phyloP scores from a whole-genome alignment of 2,113 vertebrate species.

The Origma solitaria region DNA sequence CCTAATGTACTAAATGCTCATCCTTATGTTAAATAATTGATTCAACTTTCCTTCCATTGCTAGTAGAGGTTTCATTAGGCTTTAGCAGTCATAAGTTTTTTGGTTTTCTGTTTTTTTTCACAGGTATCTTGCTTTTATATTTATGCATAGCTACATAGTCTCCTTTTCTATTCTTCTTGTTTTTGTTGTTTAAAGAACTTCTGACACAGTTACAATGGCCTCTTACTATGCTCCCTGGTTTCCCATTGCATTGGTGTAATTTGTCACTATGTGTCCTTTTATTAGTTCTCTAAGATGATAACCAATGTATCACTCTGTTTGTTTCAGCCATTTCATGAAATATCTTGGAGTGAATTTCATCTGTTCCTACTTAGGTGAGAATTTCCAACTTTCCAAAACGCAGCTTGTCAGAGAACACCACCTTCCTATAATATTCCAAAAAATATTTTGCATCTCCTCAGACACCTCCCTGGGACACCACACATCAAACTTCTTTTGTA shows the following conservation, averaged over 20 bases:
- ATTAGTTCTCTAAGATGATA: neutral
- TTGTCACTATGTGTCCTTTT: neutral
- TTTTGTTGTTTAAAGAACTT: neutral
- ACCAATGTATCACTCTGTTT: neutral
- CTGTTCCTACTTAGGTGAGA: neutral
- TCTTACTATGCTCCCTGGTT: neutral
- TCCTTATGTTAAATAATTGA: neutral
- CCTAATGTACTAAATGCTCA: neutral
- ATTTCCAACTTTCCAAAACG: neutral
- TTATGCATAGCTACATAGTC: neutral
- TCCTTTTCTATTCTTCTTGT: neutral
- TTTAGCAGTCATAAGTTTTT: neutral
- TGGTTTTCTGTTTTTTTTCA: neutral
- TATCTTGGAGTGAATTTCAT: neutral
- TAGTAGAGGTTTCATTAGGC: neutral
- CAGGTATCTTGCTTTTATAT: neutral
- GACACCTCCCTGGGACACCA: neutral
- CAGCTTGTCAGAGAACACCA: neutral
- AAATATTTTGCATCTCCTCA: neutral
- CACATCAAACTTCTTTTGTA: neutral
- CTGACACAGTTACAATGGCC: neutral
- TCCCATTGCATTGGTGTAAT: neutral
- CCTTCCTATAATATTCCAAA: no score
- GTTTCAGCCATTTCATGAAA: neutral
- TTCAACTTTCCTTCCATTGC: neutral